Evolutionary conservation across 1,140 invertebrate genomes (phyloP), one percentile per base, ranked within the genome.

Genomic region (Stegodyphus mimosarum): DNA sequence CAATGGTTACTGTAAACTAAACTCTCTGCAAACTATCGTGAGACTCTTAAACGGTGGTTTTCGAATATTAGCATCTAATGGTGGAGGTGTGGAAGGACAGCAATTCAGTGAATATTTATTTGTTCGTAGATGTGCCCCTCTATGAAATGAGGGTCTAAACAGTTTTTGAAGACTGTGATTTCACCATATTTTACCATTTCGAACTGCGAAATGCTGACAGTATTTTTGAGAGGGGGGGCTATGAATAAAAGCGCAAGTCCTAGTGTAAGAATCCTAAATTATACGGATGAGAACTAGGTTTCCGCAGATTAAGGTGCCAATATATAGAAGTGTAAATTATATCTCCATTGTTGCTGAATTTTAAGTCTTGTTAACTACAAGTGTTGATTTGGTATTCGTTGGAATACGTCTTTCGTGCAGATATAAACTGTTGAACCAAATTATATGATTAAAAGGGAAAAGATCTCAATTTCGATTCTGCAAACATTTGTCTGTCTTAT

Each of bases 101-200:
- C 96, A 97, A 90, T 97, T 97, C 91, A 96, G 95, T 88, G 96
- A 97, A 91, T 98, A 97, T 91, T 92, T 98, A 80, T 96, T 97
- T 90, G 93, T 95, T 33, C 91, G 95, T 86, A 94, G 93, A 51
- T 76, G 18, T 55, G n/a, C 64, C 33, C 87, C 87, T 64, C 53
- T 86, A 60, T 87, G 87, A 86, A 60, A 60, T 15, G 55, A n/a
- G 15, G 50, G 49, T 69, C 5, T 6, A 11, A 72, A 9, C 50
- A 72, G 6, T 72, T 72, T 10, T 69, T 50, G 11, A 13, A 13
- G 2, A 50, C 33, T 49, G 70, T 50, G 50, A 49, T 49, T 50
- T 49, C 70, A 72, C 49, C 48, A 9, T 3, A n/a, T n/a, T 17
- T 50, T 10, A n/a, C 7, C n/a, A 69, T 9, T 69, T 17, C n/a